Evolutionary conservation across 1,140 invertebrate species (phyloP).

Genomic region (Scaptomyza pallida): DNA sequence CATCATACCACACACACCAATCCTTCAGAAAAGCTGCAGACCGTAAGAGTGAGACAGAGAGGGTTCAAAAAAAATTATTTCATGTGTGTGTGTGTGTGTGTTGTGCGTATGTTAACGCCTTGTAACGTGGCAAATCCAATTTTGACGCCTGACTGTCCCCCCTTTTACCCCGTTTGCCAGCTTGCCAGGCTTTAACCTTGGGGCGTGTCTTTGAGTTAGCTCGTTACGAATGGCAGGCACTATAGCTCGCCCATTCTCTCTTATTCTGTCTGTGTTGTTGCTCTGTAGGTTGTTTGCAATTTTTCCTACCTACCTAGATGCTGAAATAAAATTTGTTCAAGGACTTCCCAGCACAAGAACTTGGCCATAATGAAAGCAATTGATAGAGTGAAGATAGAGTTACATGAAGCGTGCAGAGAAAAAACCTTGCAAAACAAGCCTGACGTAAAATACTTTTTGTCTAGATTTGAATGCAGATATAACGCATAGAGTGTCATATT

Average conservation of each 20-base stretch:
- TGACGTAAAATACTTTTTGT: background rate
- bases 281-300: slow-evolving; percentile 10
- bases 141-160: slow-evolving; percentile 36
- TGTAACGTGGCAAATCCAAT: slow-evolving; percentile 70
- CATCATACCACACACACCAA: background rate
- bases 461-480: too few relatives aligned
- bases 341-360: background rate
- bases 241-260: slow-evolving; percentile 3
- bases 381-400: slow-evolving; percentile 5
- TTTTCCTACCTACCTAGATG: slow-evolving; percentile 8
- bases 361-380: slow-evolving; percentile 5
- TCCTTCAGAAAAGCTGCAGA: background rate
- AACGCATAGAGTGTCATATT: too few relatives aligned
- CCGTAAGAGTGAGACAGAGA: background rate
- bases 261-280: too few relatives aligned
- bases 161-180: background rate
- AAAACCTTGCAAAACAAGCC: background rate
- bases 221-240: slow-evolving; percentile 5
- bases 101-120: slow-evolving; percentile 60
- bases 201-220: slow-evolving; percentile 16
- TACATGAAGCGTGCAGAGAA: background rate
- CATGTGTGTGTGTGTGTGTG: slow-evolving; percentile 34
- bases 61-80: background rate
- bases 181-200: slow-evolving; percentile 11
- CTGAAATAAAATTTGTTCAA: slow-evolving; percentile 5